These are phyloP conservation scores for Synergus japonicus DNA, from an alignment of 2,888 invertebrate species.

Conservation along the genomic window DNA sequence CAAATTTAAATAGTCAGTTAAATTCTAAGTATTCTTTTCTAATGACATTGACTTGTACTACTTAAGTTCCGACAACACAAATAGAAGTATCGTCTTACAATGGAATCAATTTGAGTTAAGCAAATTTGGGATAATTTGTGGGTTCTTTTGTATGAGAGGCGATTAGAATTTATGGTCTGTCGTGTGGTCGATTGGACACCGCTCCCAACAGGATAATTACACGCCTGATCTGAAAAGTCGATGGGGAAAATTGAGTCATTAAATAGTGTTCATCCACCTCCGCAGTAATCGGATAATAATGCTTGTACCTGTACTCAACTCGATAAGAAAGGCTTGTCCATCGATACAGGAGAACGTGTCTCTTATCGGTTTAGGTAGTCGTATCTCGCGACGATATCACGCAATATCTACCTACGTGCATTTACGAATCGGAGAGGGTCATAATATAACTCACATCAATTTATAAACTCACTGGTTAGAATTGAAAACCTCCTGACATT, in stretches of 20 bases:
- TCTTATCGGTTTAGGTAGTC: conserved; percentile 33
- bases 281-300: conserved; percentile 28
- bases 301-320: conserved; percentile 31
- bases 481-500: conserved; percentile 14
- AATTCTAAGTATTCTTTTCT: background rate
- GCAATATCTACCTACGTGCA: conserved; percentile 37
- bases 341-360: conserved; percentile 30
- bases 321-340: conserved; percentile 41
- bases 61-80: background rate
- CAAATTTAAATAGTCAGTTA: background rate
- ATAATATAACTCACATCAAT: conserved; percentile 30
- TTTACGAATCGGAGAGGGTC: background rate
- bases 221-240: conserved; percentile 37
- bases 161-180: conserved; percentile 29
- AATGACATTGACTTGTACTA: conserved; percentile 5
- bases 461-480: conserved; percentile 20
- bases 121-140: conserved; percentile 13
- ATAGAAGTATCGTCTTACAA: background rate
- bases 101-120: background rate
- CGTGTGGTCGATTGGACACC: conserved; percentile 36
- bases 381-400: conserved; percentile 21
- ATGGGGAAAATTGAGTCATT: conserved; percentile 41
- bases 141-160: conserved; percentile 1
- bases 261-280: conserved; percentile 40
- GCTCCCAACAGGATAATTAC: conserved; percentile 40